phyloP scores from a whole-genome alignment of 2,113 vertebrate genomes.

The Saguinus imperator region DNA sequence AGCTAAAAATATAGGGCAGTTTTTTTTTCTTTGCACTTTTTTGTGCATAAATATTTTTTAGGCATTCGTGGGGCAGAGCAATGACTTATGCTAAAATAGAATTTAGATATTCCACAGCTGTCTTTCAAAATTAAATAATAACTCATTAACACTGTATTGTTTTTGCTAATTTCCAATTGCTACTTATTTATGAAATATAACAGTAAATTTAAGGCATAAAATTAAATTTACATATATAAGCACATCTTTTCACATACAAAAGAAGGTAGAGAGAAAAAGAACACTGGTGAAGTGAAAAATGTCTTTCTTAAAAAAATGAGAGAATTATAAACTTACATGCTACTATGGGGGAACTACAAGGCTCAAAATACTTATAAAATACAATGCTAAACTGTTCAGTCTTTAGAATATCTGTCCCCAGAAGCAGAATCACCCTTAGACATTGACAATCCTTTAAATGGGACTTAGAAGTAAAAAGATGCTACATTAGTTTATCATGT shows the following conservation, averaged over 20 bases:
- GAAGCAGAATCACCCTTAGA: background rate
- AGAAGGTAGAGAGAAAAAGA: background rate
- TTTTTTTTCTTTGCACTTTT: background rate
- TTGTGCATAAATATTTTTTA: background rate
- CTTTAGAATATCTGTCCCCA: background rate
- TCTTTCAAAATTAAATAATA: background rate
- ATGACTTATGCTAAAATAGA: background rate
- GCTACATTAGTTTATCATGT: constrained; percentile 69
- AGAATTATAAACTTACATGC: background rate
- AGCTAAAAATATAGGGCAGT: background rate
- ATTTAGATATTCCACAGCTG: background rate
- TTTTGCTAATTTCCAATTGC: background rate
- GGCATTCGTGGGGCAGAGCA: background rate
- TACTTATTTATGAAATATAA: background rate
- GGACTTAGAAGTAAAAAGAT: constrained; percentile 62
- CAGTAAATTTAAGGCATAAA: background rate
- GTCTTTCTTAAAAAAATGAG: background rate
- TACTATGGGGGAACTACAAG: background rate
- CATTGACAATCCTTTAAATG: constrained; percentile 56
- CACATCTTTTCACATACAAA: background rate
- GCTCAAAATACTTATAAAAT: background rate
- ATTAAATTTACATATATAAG: background rate
- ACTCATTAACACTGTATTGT: background rate
- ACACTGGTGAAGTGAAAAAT: background rate
- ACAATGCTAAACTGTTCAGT: background rate